Evolutionary conservation across 2,113 vertebrate species (phyloP).

Genomic region (Phycodurus eques): DNA sequence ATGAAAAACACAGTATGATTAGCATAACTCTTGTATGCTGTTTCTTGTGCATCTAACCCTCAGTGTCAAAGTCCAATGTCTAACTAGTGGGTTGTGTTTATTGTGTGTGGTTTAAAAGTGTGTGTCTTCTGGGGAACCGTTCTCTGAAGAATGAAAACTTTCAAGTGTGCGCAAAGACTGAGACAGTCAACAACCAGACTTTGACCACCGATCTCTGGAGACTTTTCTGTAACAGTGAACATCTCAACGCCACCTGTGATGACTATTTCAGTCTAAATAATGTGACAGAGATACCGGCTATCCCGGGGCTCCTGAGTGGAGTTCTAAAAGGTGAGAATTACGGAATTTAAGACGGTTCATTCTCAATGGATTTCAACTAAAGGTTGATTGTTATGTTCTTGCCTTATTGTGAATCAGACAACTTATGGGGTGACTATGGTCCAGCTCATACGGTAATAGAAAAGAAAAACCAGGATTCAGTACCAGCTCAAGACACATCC

Average conservation of each 20-base stretch:
- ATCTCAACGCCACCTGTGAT: constrained; percentile 75
- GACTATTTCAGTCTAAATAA: constrained; percentile 84
- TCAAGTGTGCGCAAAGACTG: constrained; percentile 77
- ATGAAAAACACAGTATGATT: no score
- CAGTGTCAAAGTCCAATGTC: neutral
- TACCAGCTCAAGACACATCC: constrained; percentile 41
- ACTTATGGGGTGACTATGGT: constrained; percentile 86
- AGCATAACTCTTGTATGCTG: no score
- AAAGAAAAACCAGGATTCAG: constrained; percentile 63
- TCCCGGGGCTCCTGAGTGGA: constrained; percentile 83
- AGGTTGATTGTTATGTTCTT: neutral
- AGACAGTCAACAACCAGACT: constrained; percentile 61
- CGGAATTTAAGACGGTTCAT: neutral
- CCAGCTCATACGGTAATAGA: constrained; percentile 74
- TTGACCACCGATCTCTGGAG: constrained; percentile 71
- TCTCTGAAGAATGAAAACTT: constrained; percentile 74
- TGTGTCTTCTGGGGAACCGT: constrained; percentile 90
- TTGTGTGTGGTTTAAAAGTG: constrained; percentile 56
- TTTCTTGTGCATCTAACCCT: no score
- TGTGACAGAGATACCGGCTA: constrained; percentile 81
- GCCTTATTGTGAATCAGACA: constrained; percentile 71
- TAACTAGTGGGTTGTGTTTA: neutral
- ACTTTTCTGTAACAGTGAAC: constrained; percentile 76
- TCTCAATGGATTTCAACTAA: neutral
- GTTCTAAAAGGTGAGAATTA: constrained; percentile 76